Evolutionary conservation across 2,797 vertebrate species (phyloP).

Genomic region (Betta splendens): DNA sequence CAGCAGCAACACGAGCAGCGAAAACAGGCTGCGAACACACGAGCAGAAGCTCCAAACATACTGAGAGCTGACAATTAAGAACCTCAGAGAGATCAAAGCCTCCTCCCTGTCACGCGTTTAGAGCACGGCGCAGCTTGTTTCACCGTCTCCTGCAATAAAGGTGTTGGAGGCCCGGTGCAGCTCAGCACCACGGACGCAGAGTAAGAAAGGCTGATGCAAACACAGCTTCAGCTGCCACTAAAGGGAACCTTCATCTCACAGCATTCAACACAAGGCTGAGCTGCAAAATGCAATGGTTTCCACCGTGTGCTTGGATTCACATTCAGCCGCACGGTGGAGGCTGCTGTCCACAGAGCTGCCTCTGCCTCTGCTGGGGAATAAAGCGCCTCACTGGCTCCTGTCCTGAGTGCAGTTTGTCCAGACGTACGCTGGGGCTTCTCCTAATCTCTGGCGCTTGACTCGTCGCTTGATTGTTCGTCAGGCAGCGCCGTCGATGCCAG

Average conservation of each 20-base stretch:
- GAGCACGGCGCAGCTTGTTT: not conserved
- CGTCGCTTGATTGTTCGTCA: conserved; percentile 54
- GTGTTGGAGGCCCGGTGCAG: not conserved
- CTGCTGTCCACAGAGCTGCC: conserved; percentile 10
- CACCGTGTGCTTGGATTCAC: too few relatives aligned
- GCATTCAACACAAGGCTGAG: not conserved
- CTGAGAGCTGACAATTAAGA: not conserved
- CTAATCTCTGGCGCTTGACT: conserved; percentile 43
- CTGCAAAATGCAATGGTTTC: too few relatives aligned
- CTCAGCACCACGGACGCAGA: not conserved
- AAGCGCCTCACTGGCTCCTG: conserved; percentile 33
- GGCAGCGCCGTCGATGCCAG: conserved; percentile 44
- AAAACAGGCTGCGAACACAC: too few relatives aligned
- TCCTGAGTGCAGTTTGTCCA: conserved; percentile 56
- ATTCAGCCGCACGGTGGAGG: too few relatives aligned
- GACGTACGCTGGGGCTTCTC: conserved; percentile 31
- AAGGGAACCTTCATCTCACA: not conserved
- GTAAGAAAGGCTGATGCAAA: not conserved
- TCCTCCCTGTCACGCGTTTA: not conserved
- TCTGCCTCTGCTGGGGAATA: conserved; percentile 17
- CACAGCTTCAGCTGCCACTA: not conserved
- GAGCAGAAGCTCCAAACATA: not conserved
- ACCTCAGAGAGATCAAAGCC: not conserved
- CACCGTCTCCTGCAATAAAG: not conserved
- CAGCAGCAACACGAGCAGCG: too few relatives aligned